Conservation (phyloP, 1,140 invertebrate genomes). For the Cryptotermes secundus region DNA sequence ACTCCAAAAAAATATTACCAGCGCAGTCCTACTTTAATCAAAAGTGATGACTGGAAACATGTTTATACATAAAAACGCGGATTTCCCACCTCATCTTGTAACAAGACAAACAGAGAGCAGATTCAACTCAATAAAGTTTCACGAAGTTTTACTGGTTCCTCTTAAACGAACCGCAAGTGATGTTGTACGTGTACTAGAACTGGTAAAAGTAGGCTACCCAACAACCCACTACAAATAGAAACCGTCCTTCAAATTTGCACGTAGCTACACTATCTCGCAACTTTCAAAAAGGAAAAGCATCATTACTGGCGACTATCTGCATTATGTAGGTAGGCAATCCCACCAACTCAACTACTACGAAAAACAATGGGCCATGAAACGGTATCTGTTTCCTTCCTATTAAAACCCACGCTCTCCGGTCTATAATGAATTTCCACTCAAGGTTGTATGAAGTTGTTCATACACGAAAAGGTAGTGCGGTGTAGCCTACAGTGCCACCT, state of each 20-base stretch:
- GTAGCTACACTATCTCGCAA: neutral
- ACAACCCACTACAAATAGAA: neutral
- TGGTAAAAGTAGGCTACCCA: neutral
- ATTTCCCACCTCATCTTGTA: too few relatives aligned
- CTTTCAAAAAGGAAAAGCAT: neutral
- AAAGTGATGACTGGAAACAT: too few relatives aligned
- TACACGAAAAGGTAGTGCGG: neutral
- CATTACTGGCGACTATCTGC: neutral
- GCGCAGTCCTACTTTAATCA: too few relatives aligned
- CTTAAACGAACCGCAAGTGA: neutral
- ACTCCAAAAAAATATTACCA: too few relatives aligned
- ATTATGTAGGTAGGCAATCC: neutral
- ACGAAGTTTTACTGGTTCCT: too few relatives aligned
- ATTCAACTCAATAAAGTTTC: too few relatives aligned
- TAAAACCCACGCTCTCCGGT: neutral
- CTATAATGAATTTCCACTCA: neutral
- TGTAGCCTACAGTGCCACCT: neutral
- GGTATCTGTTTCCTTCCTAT: neutral
- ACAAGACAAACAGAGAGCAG: too few relatives aligned
- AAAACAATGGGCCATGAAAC: slow-evolving; percentile 10
- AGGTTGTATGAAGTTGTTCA: neutral
- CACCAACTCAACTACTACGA: neutral
- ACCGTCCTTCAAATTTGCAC: neutral
- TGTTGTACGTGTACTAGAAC: neutral
- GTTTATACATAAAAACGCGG: too few relatives aligned